Evolutionary conservation across 2,797 vertebrate genomes (phyloP), one percentile per base, ranked within the genome.

Genomic region (Schizopygopsis pylzovi): DNA sequence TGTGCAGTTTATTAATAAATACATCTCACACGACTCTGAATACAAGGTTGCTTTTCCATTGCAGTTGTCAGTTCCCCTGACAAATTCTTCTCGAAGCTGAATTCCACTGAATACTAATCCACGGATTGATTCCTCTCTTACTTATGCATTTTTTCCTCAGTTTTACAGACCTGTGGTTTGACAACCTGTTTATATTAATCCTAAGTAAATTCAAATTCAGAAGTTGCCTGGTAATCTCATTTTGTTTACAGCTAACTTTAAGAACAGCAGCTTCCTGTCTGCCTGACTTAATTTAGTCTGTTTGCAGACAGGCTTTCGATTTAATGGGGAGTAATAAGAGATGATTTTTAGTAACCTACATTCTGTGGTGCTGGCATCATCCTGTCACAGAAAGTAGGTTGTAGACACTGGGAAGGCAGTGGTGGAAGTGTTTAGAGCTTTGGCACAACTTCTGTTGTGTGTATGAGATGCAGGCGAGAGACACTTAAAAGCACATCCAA

Each of bases 171-270:
- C 90, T 89, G 87, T 86, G 91, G 89, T 93, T 93, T 94, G 94
- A 95, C 94, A 94, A 92, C 92, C 93, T 94, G 94, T 94, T 95
- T 94, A 94, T 89, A 89, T 93, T 94, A 95, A 94, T 88, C 91
- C 92, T 89, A 91, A 92, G 91, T 91, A 94, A 94, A 95, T 94
- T 33, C 92, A 94, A 93, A 93, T 93, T 94, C 91, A 4, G 89
- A 93, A 91, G 91, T 92, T 93, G 89, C 90, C 84, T 91, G 85
- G 90, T 94, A 94, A 94, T 94, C 93, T 93, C 92, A 92, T 94
- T 94, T 94, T 95, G 94, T 95, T 95, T 94, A 94, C 93, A 59
- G 86, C 92, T 91, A 92, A 90, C 86, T 90, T 91, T 94, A 91
- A 92, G 90, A 91, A 90, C 93, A 93, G 92, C 93, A 94, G 92